phyloP scores from a whole-genome alignment of 2,888 invertebrate genomes.

The Drosophila monieri region DNA sequence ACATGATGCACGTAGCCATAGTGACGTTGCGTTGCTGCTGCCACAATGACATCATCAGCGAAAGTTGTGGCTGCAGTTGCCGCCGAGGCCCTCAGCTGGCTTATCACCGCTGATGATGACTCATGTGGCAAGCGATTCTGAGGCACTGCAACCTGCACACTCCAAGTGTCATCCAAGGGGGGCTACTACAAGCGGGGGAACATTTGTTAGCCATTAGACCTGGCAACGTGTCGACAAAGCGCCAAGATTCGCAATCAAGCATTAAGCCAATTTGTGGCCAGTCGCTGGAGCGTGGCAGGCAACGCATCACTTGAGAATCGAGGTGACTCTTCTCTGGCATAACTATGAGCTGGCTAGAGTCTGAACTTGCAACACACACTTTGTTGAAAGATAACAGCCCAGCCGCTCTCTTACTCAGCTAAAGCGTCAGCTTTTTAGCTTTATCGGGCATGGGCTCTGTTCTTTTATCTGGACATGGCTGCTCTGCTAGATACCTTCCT shows the following conservation, averaged over 20 bases:
- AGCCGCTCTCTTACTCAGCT: too few species aligned
- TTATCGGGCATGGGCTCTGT: too few species aligned
- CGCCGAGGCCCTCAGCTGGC: conserved; percentile 6
- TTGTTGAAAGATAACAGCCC: too few species aligned
- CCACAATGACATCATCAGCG: conserved; percentile 50
- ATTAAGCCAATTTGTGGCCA: conserved; percentile 72
- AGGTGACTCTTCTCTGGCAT: not conserved
- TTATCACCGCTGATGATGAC: conserved; percentile 18
- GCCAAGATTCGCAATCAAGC: conserved; percentile 77
- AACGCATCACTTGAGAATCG: conserved; percentile 22
- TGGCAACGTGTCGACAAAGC: conserved; percentile 72
- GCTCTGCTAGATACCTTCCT: too few species aligned
- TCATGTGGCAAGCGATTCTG: not conserved
- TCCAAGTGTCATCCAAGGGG: not conserved
- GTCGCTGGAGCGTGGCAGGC: conserved; percentile 10
- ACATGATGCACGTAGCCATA: conserved; percentile 16
- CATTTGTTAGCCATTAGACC: conserved; percentile 76
- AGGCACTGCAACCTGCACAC: too few species aligned
- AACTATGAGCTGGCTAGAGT: not conserved
- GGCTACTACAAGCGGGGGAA: conserved; percentile 42
- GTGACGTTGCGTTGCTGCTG: conserved; percentile 49
- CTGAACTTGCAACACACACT: too few species aligned
- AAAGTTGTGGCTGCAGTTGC: conserved; percentile 42
- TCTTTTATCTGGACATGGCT: too few species aligned
- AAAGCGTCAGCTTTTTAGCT: too few species aligned